Conservation (phyloP, 2,113 vertebrate species). For the Gallinago paraguaiae region DNA sequence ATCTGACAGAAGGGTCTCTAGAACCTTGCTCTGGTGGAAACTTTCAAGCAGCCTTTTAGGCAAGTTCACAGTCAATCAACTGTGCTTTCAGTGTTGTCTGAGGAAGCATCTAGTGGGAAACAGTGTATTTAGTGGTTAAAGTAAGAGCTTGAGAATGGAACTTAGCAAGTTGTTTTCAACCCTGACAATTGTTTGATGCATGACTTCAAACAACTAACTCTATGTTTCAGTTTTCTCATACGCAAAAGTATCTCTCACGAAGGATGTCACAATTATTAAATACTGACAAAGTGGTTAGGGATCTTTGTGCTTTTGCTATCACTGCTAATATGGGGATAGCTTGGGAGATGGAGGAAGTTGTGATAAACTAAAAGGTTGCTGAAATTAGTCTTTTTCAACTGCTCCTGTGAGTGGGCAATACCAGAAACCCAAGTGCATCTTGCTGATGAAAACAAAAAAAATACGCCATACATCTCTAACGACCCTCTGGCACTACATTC, state of each 20-base stretch:
- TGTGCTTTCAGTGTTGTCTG: background rate
- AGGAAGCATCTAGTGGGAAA: background rate
- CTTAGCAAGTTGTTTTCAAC: background rate
- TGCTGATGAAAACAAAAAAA: background rate
- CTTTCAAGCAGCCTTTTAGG: background rate
- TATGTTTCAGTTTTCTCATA: background rate
- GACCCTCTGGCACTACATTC: background rate
- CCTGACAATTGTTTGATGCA: background rate
- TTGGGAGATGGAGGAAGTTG: background rate
- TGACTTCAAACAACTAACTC: background rate
- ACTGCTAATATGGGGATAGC: background rate
- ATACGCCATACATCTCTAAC: accelerated
- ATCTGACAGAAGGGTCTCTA: background rate
- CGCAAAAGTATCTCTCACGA: accelerated
- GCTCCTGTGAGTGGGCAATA: background rate
- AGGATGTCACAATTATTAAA: background rate
- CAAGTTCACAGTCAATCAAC: background rate
- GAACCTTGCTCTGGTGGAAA: background rate
- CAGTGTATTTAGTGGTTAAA: background rate
- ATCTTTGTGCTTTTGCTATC: background rate
- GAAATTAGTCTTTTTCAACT: background rate
- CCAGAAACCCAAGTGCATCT: background rate
- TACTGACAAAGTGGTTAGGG: background rate
- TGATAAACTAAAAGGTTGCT: background rate
- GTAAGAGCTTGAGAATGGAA: background rate